Conservation (phyloP, 2,888 invertebrate species). For the Agrotis ipsilon region DNA sequence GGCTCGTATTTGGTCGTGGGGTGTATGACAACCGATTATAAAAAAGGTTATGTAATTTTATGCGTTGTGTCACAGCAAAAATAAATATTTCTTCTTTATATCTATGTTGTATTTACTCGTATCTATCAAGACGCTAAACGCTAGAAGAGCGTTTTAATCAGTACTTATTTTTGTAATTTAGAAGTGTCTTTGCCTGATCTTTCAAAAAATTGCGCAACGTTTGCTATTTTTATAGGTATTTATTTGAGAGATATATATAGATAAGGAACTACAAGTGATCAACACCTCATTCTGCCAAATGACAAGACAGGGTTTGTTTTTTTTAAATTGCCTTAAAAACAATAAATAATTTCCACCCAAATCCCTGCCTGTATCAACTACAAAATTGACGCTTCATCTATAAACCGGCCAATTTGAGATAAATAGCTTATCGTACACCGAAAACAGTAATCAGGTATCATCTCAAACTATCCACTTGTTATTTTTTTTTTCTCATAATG, state of each 20-base stretch:
- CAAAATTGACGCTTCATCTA: constrained; percentile 72
- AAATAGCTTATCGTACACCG: constrained; percentile 79
- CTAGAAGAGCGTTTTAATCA: no score
- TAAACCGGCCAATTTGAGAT: constrained; percentile 82
- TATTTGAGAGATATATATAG: no score
- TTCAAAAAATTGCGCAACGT: no score
- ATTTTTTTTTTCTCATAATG: constrained; percentile 72
- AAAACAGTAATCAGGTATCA: constrained; percentile 80
- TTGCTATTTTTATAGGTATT: no score
- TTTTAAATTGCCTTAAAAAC: not conserved
- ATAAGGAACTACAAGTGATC: not conserved
- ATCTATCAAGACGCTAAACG: no score
- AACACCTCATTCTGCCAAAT: no score
- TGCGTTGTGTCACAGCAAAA: not conserved
- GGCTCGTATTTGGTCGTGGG: constrained; percentile 48
- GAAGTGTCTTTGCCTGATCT: no score
- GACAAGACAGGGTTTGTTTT: no score
- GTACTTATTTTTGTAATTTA: no score
- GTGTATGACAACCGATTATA: constrained; percentile 39
- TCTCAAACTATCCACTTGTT: constrained; percentile 77
- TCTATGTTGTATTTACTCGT: no score
- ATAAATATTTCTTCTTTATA: not conserved
- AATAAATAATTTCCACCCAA: constrained; percentile 1
- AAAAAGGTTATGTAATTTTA: constrained; percentile 13
- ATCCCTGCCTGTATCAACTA: constrained; percentile 51